Base-by-base conservation (phyloP, 2,888 invertebrate species). In the Neuroscelio doddi region DNA sequence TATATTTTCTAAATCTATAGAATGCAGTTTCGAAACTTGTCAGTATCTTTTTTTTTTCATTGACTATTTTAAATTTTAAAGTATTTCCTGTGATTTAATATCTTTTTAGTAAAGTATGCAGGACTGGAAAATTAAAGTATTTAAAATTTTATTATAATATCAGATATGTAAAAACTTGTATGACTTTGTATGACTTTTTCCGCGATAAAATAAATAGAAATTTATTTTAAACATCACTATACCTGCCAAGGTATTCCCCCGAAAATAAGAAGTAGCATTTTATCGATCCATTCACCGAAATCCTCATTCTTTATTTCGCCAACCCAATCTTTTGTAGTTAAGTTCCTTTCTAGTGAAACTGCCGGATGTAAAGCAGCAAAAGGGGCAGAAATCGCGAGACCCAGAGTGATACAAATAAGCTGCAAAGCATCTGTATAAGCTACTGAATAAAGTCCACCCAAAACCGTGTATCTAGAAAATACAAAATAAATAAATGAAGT, bases 191-290 rank as follows among this genome's bases (percentile, higher is more conserved):
- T n/a, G n/a, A n/a, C n/a, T n/a, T n/a, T n/a, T n/a, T n/a, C n/a
- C n/a, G n/a, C n/a, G n/a, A n/a, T n/a, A 27, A 30, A 30, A 29
- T 1, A 26, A 47, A 42, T 42, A n/a, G 14, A 15, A 5, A 12
- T 16, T 39, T 10, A 14, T 4, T 39, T 14, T 7, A 15, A 36
- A 36, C 3, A 3, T 27, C n/a, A 4, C 3, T 51, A 68, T 74
- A 89, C 89, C 89, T 92, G 90, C 89, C 90, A 91, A 15, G 90
- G 90, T 71, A 91, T 90, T 24, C 91, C 90, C 9, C 91, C 91
- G 69, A 91, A 89, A 15, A 89, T 84, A 17, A 90, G 85, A 39
- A 90, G 84, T 21, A 91, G 83, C 76, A 87, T 87, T 46, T 85
- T 85, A 76, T 91, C 91, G 44, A 88, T 75, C 86, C 89, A 90